Conservation (phyloP, 2,797 vertebrate species). For the Rhinophrynus dorsalis region DNA sequence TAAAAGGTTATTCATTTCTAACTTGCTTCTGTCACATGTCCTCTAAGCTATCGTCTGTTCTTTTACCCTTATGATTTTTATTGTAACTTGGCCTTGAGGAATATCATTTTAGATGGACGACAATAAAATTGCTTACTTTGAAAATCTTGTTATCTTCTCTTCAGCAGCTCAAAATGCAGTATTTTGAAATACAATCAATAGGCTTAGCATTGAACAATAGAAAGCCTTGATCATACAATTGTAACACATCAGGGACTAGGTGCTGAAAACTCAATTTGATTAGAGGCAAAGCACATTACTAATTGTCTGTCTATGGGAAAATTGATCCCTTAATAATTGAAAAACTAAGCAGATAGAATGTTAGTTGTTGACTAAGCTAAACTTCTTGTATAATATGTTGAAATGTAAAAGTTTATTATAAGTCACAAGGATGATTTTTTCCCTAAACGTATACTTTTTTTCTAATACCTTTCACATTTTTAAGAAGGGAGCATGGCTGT, state of each 20-base stretch:
- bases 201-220: neutral
- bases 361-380: neutral
- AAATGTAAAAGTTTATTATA: neutral
- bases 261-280: conserved; percentile 2
- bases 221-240: neutral
- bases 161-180: neutral
- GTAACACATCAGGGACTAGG: neutral
- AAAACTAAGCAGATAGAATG: neutral
- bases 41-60: neutral
- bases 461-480: neutral
- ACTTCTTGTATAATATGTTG: neutral
- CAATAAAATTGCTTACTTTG: neutral
- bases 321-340: conserved; percentile 2
- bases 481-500: no score
- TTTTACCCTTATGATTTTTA: neutral
- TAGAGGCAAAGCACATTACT: conserved; percentile 2
- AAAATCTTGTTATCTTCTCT: neutral
- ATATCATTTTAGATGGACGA: neutral
- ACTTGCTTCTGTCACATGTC: no score
- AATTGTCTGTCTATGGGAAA: conserved; percentile 11
- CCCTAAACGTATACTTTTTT: neutral
- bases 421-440: neutral
- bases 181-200: conserved; percentile 22
- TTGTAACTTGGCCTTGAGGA: neutral
- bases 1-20: no score